phyloP scores from a whole-genome alignment of 2,797 vertebrate genomes.

The Ciconia nigra region DNA sequence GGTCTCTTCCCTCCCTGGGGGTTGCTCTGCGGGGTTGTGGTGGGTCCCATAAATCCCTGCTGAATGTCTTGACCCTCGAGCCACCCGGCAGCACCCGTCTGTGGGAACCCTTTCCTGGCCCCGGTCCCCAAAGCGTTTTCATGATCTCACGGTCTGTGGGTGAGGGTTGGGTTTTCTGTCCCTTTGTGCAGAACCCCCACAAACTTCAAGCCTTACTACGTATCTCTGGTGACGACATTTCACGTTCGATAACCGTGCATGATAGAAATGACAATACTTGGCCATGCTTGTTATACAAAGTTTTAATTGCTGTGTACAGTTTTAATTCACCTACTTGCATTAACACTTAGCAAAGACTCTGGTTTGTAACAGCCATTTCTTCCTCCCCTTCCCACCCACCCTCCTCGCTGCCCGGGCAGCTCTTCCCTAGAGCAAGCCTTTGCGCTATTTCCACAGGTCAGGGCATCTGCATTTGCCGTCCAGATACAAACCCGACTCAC shows the following conservation, averaged over 20 bases:
- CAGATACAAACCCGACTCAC: fast-evolving
- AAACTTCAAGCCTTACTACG: fast-evolving
- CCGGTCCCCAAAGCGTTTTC: fast-evolving
- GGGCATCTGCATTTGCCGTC: not conserved
- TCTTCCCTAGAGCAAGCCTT: not conserved
- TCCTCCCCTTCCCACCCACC: not conserved
- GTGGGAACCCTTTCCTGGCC: not conserved
- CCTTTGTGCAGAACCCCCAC: not conserved
- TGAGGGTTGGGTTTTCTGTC: not conserved
- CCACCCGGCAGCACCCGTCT: fast-evolving
- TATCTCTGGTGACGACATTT: fast-evolving
- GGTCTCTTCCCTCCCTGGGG: not conserved
- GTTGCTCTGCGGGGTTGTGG: not conserved
- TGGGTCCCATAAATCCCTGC: not conserved
- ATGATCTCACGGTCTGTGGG: not conserved
- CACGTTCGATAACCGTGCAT: fast-evolving
- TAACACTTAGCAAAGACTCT: not conserved
- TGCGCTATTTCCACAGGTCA: fast-evolving
- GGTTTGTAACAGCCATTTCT: not conserved
- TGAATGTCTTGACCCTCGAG: fast-evolving
- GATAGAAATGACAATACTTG: not conserved
- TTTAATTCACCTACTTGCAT: not conserved
- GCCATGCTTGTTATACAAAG: fast-evolving
- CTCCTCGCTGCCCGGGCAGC: not conserved
- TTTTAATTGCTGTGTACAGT: not conserved